phyloP scores from a whole-genome alignment of 2,113 vertebrate genomes.

The Pitta sordida region DNA sequence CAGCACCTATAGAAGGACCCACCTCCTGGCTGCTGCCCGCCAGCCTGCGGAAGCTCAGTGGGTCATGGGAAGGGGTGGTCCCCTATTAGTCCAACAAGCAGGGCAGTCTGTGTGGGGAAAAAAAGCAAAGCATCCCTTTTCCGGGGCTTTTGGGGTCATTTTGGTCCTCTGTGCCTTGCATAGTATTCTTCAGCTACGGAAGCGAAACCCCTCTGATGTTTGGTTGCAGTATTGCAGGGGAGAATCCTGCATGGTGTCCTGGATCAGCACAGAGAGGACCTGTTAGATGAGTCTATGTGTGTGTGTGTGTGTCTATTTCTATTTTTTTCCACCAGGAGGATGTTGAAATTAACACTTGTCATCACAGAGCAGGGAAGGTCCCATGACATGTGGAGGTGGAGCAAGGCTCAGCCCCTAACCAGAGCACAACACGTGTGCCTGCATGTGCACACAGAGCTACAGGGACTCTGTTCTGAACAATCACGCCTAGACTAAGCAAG shows the following conservation, averaged over 20 bases:
- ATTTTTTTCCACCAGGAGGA: neutral
- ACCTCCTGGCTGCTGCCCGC: neutral
- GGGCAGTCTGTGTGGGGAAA: neutral
- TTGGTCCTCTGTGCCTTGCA: constrained; percentile 4
- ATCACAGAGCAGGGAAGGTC: neutral
- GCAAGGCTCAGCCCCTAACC: neutral
- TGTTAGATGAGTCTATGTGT: neutral
- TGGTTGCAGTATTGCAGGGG: neutral
- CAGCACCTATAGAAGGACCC: constrained; percentile 48
- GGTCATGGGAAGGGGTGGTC: neutral
- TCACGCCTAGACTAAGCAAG: neutral
- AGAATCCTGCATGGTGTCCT: neutral
- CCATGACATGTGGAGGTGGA: neutral
- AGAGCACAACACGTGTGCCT: neutral
- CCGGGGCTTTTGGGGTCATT: neutral
- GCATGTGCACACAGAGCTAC: neutral
- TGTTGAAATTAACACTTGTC: constrained; percentile 49
- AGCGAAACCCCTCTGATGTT: neutral
- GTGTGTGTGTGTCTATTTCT: neutral
- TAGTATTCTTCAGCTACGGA: neutral
- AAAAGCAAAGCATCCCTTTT: neutral
- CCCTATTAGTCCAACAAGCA: constrained; percentile 10
- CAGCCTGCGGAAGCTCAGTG: neutral
- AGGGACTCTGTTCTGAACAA: neutral
- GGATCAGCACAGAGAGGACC: neutral